Evolutionary conservation across 2,113 vertebrate species (phyloP), one percentile per base, ranked within the genome.

Genomic region (Nibea coibor): DNA sequence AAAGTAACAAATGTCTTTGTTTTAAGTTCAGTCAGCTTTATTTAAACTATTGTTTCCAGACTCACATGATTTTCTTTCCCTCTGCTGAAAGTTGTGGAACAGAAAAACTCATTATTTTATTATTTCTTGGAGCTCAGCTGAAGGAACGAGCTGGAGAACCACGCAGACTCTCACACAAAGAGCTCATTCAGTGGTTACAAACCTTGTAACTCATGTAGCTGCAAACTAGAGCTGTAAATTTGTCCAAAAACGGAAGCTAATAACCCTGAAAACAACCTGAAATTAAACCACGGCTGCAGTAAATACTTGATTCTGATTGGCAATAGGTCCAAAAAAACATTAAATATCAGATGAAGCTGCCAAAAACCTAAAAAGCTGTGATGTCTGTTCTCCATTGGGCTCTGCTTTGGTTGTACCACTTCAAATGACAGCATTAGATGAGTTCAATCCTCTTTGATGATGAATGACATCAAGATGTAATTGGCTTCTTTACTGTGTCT

Each of bases 401-500:
- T 51, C 48, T 19, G 17, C 71, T 35, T 15, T 56, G 31, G 50
- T 69, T 68, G 58, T 15, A 31, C 1, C 22, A n/a, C 72, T 66
- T 83, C 56, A 73, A 76, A 57, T 26, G 22, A 15, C 45, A n/a
- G 31, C 20, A 54, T 22, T 4, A 20, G 57, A 82, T 45, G 14
- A 2, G 26, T 59, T 62, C 81, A 71, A 76, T 72, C 57, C 24
- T 26, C 43, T 68, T 59, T 75, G 64, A 79, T 51, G 20, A 67
- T 35, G 22, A 82, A 81, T 24, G 24, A 64, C 72, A 61, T 51
- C 48, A 26, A 48, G 47, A 78, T 68, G 43, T 75, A 75, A 69
- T 73, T 64, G 2, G 67, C 80, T 43, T 62, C 45, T 53, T 42
- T 35, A 57, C 62, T 12, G 20, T 75, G 72, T 75, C 42, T 80